phyloP scores from a whole-genome alignment of 2,113 vertebrate genomes.

The Agelaius tricolor region DNA sequence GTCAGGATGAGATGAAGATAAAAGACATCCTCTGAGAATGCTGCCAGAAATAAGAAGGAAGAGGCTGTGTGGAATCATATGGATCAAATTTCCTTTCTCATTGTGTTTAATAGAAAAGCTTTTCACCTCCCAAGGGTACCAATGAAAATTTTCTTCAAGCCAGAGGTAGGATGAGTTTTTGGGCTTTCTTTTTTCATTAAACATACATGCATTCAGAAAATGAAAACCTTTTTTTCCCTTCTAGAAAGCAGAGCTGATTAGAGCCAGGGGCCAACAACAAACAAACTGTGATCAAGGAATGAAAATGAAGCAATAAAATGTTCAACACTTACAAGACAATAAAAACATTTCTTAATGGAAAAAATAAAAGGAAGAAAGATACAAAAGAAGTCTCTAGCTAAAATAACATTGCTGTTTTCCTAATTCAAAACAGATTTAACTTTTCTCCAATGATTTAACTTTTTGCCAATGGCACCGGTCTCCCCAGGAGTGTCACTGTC shows the following conservation, averaged over 20 bases:
- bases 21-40: not conserved
- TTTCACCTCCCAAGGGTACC: not conserved
- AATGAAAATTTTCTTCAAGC: conserved; percentile 31
- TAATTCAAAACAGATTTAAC: not conserved
- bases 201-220: not conserved
- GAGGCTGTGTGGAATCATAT: conserved; percentile 7
- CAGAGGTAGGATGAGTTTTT: not conserved
- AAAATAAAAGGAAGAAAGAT: not conserved
- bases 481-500: not conserved
- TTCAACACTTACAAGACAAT: conserved; percentile 31
- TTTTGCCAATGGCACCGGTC: not conserved
- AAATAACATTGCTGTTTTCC: not conserved
- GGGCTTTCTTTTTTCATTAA: not conserved
- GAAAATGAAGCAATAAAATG: conserved; percentile 42
- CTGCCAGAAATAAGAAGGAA: conserved; percentile 48
- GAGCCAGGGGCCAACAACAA: not conserved
- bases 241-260: conserved; percentile 16
- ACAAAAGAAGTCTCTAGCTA: not conserved
- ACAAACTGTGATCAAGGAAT: not conserved
- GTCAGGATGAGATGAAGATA: conserved; percentile 4
- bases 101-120: conserved; percentile 42
- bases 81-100: conserved; percentile 45
- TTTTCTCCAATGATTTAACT: not conserved
- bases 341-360: conserved; percentile 15
- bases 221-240: not conserved